Base-by-base conservation (phyloP, 2,113 vertebrate genomes). In the Bambusicola thoracicus region DNA sequence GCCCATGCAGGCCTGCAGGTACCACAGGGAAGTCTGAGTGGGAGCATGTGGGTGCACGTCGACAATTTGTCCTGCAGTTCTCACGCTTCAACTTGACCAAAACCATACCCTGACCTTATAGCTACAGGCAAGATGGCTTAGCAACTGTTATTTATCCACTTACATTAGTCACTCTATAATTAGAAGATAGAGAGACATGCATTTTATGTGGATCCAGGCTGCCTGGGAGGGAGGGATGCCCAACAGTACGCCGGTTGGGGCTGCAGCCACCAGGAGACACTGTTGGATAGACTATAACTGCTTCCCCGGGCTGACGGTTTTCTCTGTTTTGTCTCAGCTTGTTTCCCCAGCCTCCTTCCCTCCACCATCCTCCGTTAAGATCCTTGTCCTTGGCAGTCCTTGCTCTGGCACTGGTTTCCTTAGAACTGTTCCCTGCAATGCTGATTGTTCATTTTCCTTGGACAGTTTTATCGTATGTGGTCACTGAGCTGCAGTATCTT, bases 231-330 rank as follows among this genome's bases (percentile, higher is more conserved):
- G 41, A 19, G 30, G n/a, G 7, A 4, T 41, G 74, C 36, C 34
- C 8, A 6, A 4, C 4, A 8, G 44, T 53, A 53, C 9, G 44
- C 29, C 43, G 59, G 27, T 40, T 46, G 7, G 85, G 10, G 18
- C 8, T 27, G 18, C 10, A 44, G 87, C 93, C 96, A 81, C 67
- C 76, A 96, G 96, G 85, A 91, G 96, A 63, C 94, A 79, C 74
- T 96, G 92, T 91, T 91, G 96, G 90, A 94, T 43, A 87, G 83
- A 7, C 46, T 15, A 93, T 87, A n/a, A 73, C 27, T 14, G 2
- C 12, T 36, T 68, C 41, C 5, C 15, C 13, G 13, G 16, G 30
- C 70, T 2, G 27, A 29, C 29, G 3, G 2, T 8, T 0, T 24
- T 43, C n/a, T 10, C 48, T 6, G 65, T 8, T 5, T 34, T 41